Evolutionary conservation across 1,140 invertebrate genomes (phyloP), one percentile per base, ranked within the genome.

Genomic region (Drosophila triauraria): DNA sequence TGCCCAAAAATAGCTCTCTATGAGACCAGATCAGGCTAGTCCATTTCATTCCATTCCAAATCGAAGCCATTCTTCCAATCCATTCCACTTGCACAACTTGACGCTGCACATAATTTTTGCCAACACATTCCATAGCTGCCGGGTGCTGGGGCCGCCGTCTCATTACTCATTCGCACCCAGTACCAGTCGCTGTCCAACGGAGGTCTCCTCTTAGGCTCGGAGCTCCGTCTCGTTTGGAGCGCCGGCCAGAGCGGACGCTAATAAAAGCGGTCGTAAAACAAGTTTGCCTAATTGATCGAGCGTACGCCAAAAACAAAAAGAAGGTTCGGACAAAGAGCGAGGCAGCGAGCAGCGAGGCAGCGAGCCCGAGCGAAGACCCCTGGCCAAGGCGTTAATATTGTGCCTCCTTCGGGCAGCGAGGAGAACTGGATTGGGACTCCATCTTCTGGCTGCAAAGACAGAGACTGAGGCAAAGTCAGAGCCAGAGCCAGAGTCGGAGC

Each of bases 231-330:
- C 53, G 7, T 9, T 70, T 56, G 84, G 84, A 87, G 84, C 84
- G 84, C 84, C 84, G 86, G 84, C 83, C 80, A 56, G 58, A 75
- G 63, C 72, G 79, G 69, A 90, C 59, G 78, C 74, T 90, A 91
- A 92, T 92, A 91, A 92, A 92, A 92, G 82, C 79, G 87, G 83
- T 92, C 87, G 91, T 92, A 92, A 92, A 92, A 92, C 91, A 92
- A 92, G 91, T 92, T 91, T 91, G 79, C 91, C 91, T 92, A 92
- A 92, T 92, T 92, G 91, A 92, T 92, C 91, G 91, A 86, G 87
- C 91, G 91, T 92, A 92, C 91, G 91, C 91, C 91, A 90, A 81
- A 84, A 80, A 80, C 64, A 68, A 57, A 70, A 76, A 70, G 69
- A 50, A 75, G 64, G 77, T 69, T 74, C 67, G 68, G 63, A 78